Conservation (phyloP, 2,113 vertebrate genomes). For the Lamprotornis superbus region DNA sequence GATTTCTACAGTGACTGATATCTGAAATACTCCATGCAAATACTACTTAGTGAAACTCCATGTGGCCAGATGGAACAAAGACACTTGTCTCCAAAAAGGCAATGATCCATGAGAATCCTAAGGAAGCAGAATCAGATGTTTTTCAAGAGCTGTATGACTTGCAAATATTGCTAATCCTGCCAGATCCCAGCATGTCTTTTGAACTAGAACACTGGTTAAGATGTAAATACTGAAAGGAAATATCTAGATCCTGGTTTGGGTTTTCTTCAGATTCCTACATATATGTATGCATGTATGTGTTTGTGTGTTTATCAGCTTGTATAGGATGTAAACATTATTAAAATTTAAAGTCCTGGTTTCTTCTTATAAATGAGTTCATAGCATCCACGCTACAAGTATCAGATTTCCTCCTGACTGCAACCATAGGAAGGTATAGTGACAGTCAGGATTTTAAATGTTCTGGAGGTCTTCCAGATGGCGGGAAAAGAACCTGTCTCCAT, state of each 20-base stretch:
- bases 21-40: not conserved
- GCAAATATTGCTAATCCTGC: not conserved
- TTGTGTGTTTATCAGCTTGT: not conserved
- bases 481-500: not conserved
- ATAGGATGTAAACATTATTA: not conserved
- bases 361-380: not conserved
- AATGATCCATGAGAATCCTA: not conserved
- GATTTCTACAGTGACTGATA: not conserved
- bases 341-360: not conserved
- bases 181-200: not conserved
- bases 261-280: not conserved
- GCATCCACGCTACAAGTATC: not conserved
- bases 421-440: not conserved
- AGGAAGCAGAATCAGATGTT: not conserved
- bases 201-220: not conserved
- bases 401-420: not conserved
- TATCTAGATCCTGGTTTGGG: fast-evolving
- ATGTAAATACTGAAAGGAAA: not conserved
- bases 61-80: not conserved
- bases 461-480: not conserved
- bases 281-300: not conserved
- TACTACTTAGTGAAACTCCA: not conserved
- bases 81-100: not conserved
- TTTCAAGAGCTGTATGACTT: not conserved
- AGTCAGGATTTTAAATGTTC: not conserved